Base-by-base conservation (phyloP, 2,797 vertebrate genomes). In the Staurois parvus region DNA sequence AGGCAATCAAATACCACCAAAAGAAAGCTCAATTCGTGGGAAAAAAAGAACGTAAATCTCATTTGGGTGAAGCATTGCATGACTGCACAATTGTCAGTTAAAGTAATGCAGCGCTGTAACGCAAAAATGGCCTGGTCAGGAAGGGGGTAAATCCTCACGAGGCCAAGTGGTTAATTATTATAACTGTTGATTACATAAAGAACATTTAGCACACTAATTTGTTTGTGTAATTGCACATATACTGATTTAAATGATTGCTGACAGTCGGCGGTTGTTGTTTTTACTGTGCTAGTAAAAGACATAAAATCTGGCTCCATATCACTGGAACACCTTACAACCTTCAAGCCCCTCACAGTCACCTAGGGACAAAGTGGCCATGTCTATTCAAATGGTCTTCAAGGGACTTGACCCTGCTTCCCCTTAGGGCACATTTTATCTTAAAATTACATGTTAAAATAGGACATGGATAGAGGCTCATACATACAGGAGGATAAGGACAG, bases 361-460 rank as follows among this genome's bases (percentile, higher is more conserved):
- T 72, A 76, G 72, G 62, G 78, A 81, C 64, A 85, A 70, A 85
- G 84, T 85, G 62, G 48, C 59, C 72, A 81, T 78, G 62, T 59
- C 78, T 81, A 66, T 62, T 76, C 11, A 85, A 76, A 85, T 81
- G 72, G 76, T 52, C 68, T 81, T 37, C 48, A 76, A 59, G 32
- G 72, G 78, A 74, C 84, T 76, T 85, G 84, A 85, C 84, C 84
- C 78, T 85, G 32, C 29, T 78, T 81, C 64, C 78, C 77, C 37
- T 70, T 68, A 85, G 84, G 84, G 72, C 84, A 85, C 21, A 62
- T 42, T 56, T 66, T 81, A 81, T 85, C 78, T 62, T 42, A 69
- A 42, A 85, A 81, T 59, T 81, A 68, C 45, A 81, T 76, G 84
- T 85, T 85, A 76, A 75, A 85, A 85, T 85, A 85, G 62, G 78